Conservation (phyloP, 2,888 invertebrate genomes). For the Craniophora ligustri region DNA sequence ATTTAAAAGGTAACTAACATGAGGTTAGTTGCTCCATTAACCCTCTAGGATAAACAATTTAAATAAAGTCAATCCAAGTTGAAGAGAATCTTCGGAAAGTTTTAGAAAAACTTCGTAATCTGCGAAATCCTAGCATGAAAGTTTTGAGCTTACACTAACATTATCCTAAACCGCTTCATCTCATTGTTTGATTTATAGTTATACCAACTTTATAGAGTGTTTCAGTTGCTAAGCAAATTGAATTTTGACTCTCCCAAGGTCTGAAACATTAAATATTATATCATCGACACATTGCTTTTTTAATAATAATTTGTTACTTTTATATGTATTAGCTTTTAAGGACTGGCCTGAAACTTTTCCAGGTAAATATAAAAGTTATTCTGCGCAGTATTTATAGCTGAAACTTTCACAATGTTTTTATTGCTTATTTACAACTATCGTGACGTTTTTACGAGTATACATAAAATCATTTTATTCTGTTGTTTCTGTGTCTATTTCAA, state of each 20-base stretch:
- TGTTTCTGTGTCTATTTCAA: slow-evolving; percentile 8
- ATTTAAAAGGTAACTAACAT: not conserved
- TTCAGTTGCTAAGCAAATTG: slow-evolving; percentile 45
- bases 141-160: slow-evolving; percentile 46
- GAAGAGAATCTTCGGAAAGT: slow-evolving; percentile 19
- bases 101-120: slow-evolving; percentile 39
- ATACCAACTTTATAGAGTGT: slow-evolving; percentile 39
- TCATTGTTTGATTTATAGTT: slow-evolving; percentile 55
- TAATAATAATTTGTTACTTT: slow-evolving; percentile 10
- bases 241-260: slow-evolving; percentile 25
- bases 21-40: slow-evolving; percentile 13
- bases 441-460: slow-evolving; percentile 5
- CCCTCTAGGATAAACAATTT: slow-evolving; percentile 4
- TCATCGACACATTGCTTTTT: slow-evolving; percentile 14
- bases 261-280: slow-evolving; percentile 10
- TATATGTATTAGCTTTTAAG: not conserved
- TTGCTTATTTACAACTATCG: slow-evolving; percentile 9
- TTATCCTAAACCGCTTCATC: slow-evolving; percentile 51
- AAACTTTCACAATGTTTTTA: slow-evolving; percentile 25
- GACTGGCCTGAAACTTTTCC: slow-evolving; percentile 6
- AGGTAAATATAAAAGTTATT: slow-evolving; percentile 9
- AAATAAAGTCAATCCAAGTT: slow-evolving; percentile 6
- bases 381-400: slow-evolving; percentile 19
- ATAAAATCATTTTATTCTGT: slow-evolving; percentile 9
- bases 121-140: slow-evolving; percentile 27